phyloP scores from a whole-genome alignment of 2,888 invertebrate species.

The Diarsia dahlii region DNA sequence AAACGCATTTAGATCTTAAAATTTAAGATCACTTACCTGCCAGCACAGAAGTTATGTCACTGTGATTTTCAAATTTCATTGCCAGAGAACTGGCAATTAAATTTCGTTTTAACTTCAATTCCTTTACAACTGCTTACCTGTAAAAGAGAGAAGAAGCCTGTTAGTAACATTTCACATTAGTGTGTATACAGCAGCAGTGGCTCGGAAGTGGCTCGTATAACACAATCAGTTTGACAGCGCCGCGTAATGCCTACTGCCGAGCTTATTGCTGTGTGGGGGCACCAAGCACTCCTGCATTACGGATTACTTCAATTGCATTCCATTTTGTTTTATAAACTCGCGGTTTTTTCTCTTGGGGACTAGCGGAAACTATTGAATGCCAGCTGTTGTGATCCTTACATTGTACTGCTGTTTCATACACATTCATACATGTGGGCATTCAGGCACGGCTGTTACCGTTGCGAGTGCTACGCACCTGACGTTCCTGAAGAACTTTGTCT shows the following conservation, averaged over 20 bases:
- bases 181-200: constrained; percentile 3
- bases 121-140: constrained; percentile 23
- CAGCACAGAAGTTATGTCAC: too few species aligned
- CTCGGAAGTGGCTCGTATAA: constrained; percentile 56
- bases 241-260: constrained; percentile 22
- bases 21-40: too few species aligned
- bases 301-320: constrained; percentile 22
- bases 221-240: constrained; percentile 59
- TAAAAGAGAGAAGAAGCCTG: constrained; percentile 1
- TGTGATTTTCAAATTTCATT: too few species aligned
- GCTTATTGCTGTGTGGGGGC: constrained; percentile 48
- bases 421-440: neutral
- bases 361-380: neutral
- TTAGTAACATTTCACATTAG: constrained; percentile 9
- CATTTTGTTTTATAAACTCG: neutral
- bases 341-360: neutral
- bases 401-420: neutral
- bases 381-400: neutral
- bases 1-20: too few species aligned
- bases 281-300: constrained; percentile 15
- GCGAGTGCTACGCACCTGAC: neutral
- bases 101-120: neutral
- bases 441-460: neutral
- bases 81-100: too few species aligned
- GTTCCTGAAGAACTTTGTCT: neutral